Evolutionary conservation across 2,113 vertebrate genomes (phyloP).

Genomic region (Anseranas semipalmata): DNA sequence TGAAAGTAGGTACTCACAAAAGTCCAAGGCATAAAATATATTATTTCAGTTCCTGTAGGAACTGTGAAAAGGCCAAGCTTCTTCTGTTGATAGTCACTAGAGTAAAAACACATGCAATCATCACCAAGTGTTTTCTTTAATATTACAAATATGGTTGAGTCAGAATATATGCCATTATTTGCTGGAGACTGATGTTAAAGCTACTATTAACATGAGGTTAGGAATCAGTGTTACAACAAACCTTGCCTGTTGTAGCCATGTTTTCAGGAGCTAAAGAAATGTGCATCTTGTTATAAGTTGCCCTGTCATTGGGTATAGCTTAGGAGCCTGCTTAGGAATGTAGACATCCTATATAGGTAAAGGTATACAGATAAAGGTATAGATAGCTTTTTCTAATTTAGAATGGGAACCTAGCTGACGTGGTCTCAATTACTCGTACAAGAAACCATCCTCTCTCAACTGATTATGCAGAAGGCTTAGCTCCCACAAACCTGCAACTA

Average conservation of each 20-base stretch:
- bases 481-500: not conserved
- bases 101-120: fast-evolving
- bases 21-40: not conserved
- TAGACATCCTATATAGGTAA: not conserved
- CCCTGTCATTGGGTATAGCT: not conserved
- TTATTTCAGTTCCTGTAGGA: not conserved
- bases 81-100: not conserved
- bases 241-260: not conserved
- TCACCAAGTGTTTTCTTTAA: not conserved
- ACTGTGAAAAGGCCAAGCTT: not conserved
- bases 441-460: not conserved
- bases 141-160: not conserved
- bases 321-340: not conserved
- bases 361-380: not conserved
- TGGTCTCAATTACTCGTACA: not conserved
- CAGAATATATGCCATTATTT: not conserved
- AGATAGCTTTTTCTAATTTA: not conserved
- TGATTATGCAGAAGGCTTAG: not conserved
- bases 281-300: not conserved
- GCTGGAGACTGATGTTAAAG: not conserved
- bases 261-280: not conserved
- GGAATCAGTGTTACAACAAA: not conserved
- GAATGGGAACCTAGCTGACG: not conserved
- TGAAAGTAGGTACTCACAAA: not conserved
- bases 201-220: not conserved